Percentiles rank a stretch among this genome's conserved stretches.
These are phyloP conservation scores for Hemitrygon akajei DNA, from an alignment of 2,797 vertebrate genomes.

Conservation along the genomic window DNA sequence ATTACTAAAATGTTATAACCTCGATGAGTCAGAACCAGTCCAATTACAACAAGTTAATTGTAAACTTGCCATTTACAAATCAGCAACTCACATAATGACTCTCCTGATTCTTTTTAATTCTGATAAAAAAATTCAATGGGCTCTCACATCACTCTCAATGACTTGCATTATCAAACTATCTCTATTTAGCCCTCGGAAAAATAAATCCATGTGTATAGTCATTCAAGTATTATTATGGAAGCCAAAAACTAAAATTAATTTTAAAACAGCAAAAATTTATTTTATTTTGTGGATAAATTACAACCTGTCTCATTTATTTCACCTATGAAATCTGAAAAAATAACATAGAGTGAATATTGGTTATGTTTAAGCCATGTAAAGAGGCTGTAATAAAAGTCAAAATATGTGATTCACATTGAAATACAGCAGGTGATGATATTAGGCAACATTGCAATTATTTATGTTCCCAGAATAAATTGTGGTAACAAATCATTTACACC, in stretches of 20 bases:
- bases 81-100: no score
- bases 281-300: background rate
- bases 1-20: background rate
- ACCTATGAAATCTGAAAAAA: background rate
- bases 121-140: no score
- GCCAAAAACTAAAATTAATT: background rate
- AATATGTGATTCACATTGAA: background rate
- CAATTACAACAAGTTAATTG: no score
- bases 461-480: background rate
- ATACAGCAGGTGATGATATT: background rate
- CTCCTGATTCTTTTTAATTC: no score
- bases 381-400: background rate
- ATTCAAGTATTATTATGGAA: background rate
- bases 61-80: no score
- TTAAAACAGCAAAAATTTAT: no score
- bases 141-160: no score
- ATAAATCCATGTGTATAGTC: no score
- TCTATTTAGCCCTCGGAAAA: no score
- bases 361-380: background rate
- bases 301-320: background rate
- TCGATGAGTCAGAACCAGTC: background rate
- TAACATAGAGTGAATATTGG: background rate
- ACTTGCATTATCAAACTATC: no score
- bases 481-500: background rate
- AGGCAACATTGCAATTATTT: background rate